These are phyloP conservation scores for Harpegnathos saltator DNA, from an alignment of 1,140 invertebrate species.

Conservation along the genomic window DNA sequence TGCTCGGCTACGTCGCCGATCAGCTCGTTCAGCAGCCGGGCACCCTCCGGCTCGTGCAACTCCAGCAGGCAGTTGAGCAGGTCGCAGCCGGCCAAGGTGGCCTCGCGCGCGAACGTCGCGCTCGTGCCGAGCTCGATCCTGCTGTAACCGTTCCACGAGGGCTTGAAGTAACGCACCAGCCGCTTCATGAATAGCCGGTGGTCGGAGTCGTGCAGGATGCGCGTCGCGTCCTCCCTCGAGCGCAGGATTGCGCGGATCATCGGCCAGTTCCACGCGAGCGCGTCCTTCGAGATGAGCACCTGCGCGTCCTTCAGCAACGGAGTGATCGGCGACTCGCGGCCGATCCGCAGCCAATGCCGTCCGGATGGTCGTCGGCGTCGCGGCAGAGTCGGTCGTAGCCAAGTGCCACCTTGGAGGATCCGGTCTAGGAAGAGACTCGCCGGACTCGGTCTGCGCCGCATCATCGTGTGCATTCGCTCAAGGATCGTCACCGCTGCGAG, in stretches of 20 bases:
- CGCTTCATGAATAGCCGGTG: slow-evolving; percentile 93
- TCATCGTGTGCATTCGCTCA: slow-evolving; percentile 91
- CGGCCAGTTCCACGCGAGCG: slow-evolving; percentile 89
- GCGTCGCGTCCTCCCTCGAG: slow-evolving; percentile 79
- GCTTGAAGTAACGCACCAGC: slow-evolving; percentile 94
- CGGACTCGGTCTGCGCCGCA: slow-evolving; percentile 91
- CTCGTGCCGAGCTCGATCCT: slow-evolving; percentile 89
- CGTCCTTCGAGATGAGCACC: slow-evolving; percentile 87
- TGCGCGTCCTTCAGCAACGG: slow-evolving; percentile 87
- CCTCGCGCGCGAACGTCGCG: slow-evolving; percentile 86
- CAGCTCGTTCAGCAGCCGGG: slow-evolving; percentile 91
- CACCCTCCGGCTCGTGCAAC: slow-evolving; percentile 86
- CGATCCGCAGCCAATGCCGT: slow-evolving; percentile 79
- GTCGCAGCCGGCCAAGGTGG: slow-evolving; percentile 91
- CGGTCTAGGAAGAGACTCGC: slow-evolving; percentile 94
- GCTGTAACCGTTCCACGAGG: slow-evolving; percentile 93
- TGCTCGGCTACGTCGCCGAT: slow-evolving; percentile 93
- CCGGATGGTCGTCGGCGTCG: slow-evolving; percentile 76
- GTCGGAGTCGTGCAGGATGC: slow-evolving; percentile 88
- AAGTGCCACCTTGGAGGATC: slow-evolving; percentile 87
- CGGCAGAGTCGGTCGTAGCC: slow-evolving; percentile 80
- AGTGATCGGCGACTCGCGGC: slow-evolving; percentile 80
- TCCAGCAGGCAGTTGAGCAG: slow-evolving; percentile 91
- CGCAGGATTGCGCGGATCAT: slow-evolving; percentile 87
- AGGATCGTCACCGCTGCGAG: slow-evolving; percentile 93